Evolutionary conservation across 2,113 vertebrate species (phyloP).

Genomic region (Columba livia): DNA sequence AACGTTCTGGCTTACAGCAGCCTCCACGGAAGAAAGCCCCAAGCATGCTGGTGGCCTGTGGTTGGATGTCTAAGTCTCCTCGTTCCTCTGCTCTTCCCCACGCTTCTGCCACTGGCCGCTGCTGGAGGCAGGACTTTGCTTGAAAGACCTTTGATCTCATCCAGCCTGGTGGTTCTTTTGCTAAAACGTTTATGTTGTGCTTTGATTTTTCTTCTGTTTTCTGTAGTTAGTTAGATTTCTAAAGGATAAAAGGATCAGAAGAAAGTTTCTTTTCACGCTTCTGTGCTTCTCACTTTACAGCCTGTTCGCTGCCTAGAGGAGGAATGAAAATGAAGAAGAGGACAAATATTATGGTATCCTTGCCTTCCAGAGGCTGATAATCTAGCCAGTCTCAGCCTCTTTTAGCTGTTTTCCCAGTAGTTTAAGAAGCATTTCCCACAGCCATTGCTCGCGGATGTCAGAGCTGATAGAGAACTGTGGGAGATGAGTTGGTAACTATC

Average conservation of each 20-base stretch:
- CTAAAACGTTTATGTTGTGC: neutral
- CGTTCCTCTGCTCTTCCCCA: neutral
- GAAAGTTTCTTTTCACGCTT: neutral
- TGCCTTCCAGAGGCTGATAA: neutral
- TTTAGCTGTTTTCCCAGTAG: neutral
- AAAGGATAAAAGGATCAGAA: neutral
- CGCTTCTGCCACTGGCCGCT: neutral
- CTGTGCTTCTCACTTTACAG: neutral
- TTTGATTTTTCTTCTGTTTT: slow-evolving; percentile 7
- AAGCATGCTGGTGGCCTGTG: neutral
- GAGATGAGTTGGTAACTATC: neutral
- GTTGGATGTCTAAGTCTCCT: neutral
- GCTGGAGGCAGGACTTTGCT: neutral
- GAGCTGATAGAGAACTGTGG: neutral
- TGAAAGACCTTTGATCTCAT: neutral
- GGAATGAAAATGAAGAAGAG: neutral
- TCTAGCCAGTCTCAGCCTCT: neutral
- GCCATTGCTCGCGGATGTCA: neutral
- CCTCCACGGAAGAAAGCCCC: neutral
- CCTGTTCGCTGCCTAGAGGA: neutral
- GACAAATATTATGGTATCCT: neutral
- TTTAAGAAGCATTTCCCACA: neutral
- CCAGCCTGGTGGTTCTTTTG: neutral
- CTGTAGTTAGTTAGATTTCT: neutral
- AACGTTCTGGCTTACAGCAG: neutral